Percentiles rank a stretch among this genome's conserved stretches.
These are phyloP conservation scores for Drosophila nigricruria DNA, from an alignment of 2,888 invertebrate species.

Conservation along the genomic window DNA sequence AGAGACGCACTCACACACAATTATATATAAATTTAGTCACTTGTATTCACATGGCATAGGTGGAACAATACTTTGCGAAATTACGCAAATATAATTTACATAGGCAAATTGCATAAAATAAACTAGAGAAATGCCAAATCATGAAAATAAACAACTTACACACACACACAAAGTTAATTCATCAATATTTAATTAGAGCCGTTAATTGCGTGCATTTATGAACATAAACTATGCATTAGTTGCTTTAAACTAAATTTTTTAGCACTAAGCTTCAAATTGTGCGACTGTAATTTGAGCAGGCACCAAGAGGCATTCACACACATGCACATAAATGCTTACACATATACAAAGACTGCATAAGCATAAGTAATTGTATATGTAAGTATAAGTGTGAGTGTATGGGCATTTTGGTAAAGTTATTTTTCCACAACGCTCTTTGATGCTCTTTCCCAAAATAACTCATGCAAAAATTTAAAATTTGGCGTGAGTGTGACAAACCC, in stretches of 20 bases:
- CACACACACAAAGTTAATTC: slow-evolving; percentile 4
- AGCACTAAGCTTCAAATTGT: neutral
- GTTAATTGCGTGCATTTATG: slow-evolving; percentile 27
- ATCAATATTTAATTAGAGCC: slow-evolving; percentile 37
- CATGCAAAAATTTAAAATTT: neutral
- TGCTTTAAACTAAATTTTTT: neutral
- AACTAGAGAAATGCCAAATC: slow-evolving; percentile 28
- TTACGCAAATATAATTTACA: slow-evolving; percentile 60
- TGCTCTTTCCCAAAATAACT: neutral
- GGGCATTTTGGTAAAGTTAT: neutral
- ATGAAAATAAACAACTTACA: slow-evolving; percentile 19
- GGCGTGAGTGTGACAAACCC: neutral
- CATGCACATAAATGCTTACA: neutral
- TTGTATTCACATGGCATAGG: slow-evolving; percentile 36
- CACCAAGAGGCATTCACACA: neutral
- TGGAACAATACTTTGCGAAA: slow-evolving; percentile 45
- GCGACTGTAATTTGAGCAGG: neutral
- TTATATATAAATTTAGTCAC: slow-evolving; percentile 24
- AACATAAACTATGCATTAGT: slow-evolving; percentile 4
- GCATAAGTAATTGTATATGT: neutral
- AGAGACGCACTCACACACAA: slow-evolving; percentile 3
- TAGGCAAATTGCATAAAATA: slow-evolving; percentile 57
- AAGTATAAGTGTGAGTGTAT: neutral
- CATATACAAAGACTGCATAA: neutral
- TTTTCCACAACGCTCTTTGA: neutral